Percentiles rank a stretch among this genome's conserved stretches.
phyloP scores from a whole-genome alignment of 2,797 vertebrate species.

The Intellagama lesueurii region DNA sequence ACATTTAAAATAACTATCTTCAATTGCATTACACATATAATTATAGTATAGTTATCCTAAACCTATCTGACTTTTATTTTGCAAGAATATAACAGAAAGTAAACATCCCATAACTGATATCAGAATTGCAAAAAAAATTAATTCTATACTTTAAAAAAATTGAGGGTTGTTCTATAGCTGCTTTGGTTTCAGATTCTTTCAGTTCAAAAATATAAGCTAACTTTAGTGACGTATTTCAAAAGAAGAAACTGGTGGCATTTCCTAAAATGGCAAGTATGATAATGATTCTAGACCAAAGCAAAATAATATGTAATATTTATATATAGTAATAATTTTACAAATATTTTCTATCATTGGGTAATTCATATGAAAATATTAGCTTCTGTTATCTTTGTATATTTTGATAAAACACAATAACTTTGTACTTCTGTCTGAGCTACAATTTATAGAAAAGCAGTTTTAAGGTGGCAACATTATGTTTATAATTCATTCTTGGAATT shows the following conservation, averaged over 20 bases:
- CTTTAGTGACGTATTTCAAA: conserved; percentile 42
- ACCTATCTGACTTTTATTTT: conserved; percentile 63
- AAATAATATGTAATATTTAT: conserved; percentile 85
- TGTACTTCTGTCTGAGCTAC: conserved; percentile 83
- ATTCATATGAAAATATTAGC: conserved; percentile 78
- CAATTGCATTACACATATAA: conserved; percentile 55
- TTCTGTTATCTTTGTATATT: conserved; percentile 84
- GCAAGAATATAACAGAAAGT: conserved; percentile 70
- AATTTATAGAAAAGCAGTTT: conserved; percentile 84
- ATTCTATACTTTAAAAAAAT: background rate
- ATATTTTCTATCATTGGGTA: conserved; percentile 84
- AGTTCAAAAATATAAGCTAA: conserved; percentile 61
- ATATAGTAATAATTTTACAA: conserved; percentile 83
- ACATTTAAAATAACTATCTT: conserved; percentile 63
- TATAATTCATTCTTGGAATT: conserved; percentile 79
- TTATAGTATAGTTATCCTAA: conserved; percentile 62
- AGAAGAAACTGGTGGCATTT: no score
- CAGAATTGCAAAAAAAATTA: conserved; percentile 68
- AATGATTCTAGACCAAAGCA: conserved; percentile 84
- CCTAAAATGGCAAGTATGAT: conserved; percentile 74
- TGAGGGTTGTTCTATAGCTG: conserved; percentile 56
- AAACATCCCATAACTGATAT: conserved; percentile 68
- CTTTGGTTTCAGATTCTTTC: conserved; percentile 73
- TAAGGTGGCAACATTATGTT: conserved; percentile 79
- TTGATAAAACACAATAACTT: conserved; percentile 82